A percentile compares a stretch with the other conserved stretches of the same genome.
phyloP scores from a whole-genome alignment of 2,888 invertebrate genomes.

The Oscheius myriophilus region DNA sequence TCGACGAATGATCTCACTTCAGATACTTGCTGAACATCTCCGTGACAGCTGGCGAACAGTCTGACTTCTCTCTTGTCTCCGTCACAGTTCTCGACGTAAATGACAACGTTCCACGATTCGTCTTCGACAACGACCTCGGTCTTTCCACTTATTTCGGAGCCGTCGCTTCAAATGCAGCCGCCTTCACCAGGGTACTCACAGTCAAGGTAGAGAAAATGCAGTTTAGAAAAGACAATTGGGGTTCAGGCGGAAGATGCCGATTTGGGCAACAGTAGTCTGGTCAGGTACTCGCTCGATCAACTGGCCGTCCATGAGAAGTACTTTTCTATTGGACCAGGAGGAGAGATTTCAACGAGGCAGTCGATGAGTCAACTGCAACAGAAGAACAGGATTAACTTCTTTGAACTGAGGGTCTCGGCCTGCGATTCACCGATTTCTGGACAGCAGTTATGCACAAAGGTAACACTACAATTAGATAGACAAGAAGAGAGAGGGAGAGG shows the following conservation, averaged over 20 bases:
- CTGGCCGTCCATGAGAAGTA: slow-evolving; percentile 62
- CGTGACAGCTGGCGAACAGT: slow-evolving; percentile 62
- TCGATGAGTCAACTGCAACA: slow-evolving; percentile 60
- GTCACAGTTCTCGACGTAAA: slow-evolving; percentile 80
- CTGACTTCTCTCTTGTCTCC: slow-evolving; percentile 64
- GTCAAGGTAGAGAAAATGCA: slow-evolving; percentile 52
- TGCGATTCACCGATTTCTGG: slow-evolving; percentile 65
- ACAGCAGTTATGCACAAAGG: slow-evolving; percentile 56
- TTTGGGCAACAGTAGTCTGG: slow-evolving; percentile 82
- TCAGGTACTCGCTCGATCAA: slow-evolving; percentile 80
- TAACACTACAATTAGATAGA: not conserved
- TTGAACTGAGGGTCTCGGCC: slow-evolving; percentile 62
- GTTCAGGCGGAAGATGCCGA: slow-evolving; percentile 86
- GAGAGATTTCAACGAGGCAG: slow-evolving; percentile 64
- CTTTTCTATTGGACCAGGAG: slow-evolving; percentile 61
- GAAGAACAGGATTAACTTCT: slow-evolving; percentile 52
- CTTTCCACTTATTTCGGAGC: slow-evolving; percentile 64
- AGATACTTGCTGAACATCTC: slow-evolving; percentile 68
- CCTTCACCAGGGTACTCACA: slow-evolving; percentile 57
- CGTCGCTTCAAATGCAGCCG: slow-evolving; percentile 56
- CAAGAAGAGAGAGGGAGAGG: too few species aligned
- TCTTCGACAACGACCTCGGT: slow-evolving; percentile 71
- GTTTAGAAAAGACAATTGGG: not conserved
- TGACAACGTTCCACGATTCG: slow-evolving; percentile 91
- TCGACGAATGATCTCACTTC: slow-evolving; percentile 21